Percentiles rank a stretch among this genome's conserved stretches.
phyloP scores from a whole-genome alignment of 2,113 vertebrate species.

The Panurus biarmicus region DNA sequence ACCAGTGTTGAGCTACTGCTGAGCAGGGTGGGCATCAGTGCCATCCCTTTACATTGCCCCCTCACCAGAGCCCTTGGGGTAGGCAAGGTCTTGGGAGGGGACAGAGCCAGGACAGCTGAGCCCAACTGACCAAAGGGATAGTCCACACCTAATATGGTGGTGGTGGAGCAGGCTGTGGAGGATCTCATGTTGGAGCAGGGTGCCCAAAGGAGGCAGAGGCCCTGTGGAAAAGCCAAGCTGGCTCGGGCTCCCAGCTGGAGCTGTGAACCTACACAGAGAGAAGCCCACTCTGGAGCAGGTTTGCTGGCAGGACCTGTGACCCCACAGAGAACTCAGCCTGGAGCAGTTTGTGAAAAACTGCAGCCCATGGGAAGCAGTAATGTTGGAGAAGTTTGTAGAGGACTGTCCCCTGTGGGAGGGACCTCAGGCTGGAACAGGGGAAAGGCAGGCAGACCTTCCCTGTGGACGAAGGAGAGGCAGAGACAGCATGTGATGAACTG shows the following conservation, averaged over 20 bases:
- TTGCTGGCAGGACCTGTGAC: neutral
- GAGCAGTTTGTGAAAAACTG: neutral
- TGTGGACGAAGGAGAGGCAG: neutral
- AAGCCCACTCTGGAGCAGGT: neutral
- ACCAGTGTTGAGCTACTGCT: neutral
- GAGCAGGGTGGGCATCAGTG: neutral
- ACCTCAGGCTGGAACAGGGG: accelerated
- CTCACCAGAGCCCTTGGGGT: neutral
- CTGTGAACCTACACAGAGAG: neutral
- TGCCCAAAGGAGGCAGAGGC: neutral
- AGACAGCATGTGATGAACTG: accelerated
- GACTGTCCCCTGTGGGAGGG: neutral
- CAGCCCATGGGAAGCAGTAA: neutral
- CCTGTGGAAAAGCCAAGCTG: neutral
- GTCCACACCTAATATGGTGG: too few relatives aligned
- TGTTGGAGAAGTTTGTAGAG: neutral
- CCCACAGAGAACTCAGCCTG: too few relatives aligned
- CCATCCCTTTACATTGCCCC: neutral
- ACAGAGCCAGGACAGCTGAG: neutral
- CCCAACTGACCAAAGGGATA: neutral
- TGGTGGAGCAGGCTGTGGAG: neutral
- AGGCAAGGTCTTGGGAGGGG: neutral
- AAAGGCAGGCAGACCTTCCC: neutral
- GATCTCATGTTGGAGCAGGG: neutral
- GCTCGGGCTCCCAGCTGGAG: neutral